phyloP scores from a whole-genome alignment of 2,113 vertebrate genomes.

The Oreochromis niloticus region DNA sequence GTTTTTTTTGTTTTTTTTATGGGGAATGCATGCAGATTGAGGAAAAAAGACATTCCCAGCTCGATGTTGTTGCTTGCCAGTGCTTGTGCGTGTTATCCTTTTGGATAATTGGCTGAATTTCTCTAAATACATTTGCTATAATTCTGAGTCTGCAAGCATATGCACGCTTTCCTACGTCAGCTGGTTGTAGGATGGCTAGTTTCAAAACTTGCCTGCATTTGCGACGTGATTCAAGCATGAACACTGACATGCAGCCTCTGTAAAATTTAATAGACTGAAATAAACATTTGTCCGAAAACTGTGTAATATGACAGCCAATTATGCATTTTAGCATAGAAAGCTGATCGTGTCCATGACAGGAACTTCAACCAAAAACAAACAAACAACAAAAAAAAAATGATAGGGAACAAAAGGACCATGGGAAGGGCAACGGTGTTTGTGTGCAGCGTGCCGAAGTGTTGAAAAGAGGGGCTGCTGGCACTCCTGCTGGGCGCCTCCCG shows the following conservation, averaged over 20 bases:
- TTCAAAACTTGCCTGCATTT: not conserved
- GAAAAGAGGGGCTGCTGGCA: slow-evolving; percentile 75
- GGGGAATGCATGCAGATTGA: not conserved
- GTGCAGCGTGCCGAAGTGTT: slow-evolving; percentile 68
- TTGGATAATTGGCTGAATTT: slow-evolving; percentile 45
- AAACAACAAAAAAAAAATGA: slow-evolving; percentile 1
- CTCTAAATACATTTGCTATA: slow-evolving; percentile 29
- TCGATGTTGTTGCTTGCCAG: slow-evolving; percentile 1
- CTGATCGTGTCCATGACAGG: slow-evolving; percentile 55
- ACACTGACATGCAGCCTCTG: not conserved
- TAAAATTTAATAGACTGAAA: not conserved
- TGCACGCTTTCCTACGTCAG: slow-evolving; percentile 41
- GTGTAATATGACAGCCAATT: not conserved
- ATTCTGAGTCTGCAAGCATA: slow-evolving; percentile 43
- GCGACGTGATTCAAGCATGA: not conserved
- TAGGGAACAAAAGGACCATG: slow-evolving; percentile 66
- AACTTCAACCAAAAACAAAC: slow-evolving; percentile 29
- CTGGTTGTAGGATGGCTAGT: not conserved
- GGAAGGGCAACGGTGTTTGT: slow-evolving; percentile 73
- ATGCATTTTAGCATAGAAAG: slow-evolving; percentile 30
- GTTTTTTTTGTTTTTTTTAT: not conserved
- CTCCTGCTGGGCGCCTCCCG: slow-evolving; percentile 69
- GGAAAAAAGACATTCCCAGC: not conserved
- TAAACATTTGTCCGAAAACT: not conserved
- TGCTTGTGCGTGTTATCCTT: slow-evolving; percentile 33